A percentile compares a stretch with the other conserved stretches of the same genome.
Conservation (phyloP, 2,113 vertebrate species). For the Aegotheles bennettii region DNA sequence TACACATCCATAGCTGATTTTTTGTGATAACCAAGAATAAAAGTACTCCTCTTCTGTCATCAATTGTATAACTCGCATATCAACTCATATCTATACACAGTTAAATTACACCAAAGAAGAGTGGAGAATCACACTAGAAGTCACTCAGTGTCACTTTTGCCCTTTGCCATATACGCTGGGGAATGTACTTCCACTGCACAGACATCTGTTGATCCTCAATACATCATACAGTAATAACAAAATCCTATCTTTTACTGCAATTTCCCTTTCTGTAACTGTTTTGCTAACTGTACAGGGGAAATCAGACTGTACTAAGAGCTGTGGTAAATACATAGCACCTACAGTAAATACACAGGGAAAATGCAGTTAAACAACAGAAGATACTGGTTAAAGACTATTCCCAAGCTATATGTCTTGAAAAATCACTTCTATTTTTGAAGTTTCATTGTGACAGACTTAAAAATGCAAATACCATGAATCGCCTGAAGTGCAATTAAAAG, state of each 20-base stretch:
- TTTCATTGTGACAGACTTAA: neutral
- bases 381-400: neutral
- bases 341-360: neutral
- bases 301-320: neutral
- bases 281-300: neutral
- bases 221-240: neutral
- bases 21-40: neutral
- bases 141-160: neutral
- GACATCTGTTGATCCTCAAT: neutral
- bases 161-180: neutral
- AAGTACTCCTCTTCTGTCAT: neutral
- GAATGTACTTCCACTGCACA: neutral
- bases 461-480: neutral
- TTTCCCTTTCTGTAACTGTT: neutral
- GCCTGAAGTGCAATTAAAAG: neutral
- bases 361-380: neutral
- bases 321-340: accelerated
- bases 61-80: neutral
- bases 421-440: neutral
- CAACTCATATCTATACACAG: neutral
- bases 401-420: neutral
- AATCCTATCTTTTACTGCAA: neutral
- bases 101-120: neutral
- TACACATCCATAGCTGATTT: neutral
- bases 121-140: neutral